Percentiles rank a stretch among this genome's conserved stretches.
These are phyloP conservation scores for Phataginus tricuspis DNA, from an alignment of 2,797 vertebrate species.

Conservation along the genomic window DNA sequence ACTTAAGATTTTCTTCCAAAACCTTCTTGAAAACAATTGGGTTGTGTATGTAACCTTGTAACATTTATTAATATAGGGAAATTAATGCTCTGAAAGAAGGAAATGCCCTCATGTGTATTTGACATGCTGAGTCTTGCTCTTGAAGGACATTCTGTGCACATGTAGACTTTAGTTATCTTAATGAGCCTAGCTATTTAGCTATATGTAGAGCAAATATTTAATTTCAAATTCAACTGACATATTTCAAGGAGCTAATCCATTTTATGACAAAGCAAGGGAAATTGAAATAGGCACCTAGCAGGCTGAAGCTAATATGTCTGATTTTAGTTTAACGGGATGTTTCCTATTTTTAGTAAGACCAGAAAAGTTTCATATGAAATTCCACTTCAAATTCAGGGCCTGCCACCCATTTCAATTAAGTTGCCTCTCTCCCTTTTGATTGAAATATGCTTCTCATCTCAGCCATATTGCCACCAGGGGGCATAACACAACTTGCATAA, in stretches of 20 bases:
- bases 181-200: conserved; percentile 45
- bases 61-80: neutral
- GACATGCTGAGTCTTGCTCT: neutral
- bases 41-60: neutral
- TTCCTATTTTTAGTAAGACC: conserved; percentile 76
- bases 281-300: conserved; percentile 68
- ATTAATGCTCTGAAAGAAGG: neutral
- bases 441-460: conserved; percentile 52
- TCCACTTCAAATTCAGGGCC: conserved; percentile 69
- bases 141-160: neutral
- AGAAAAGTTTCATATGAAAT: conserved; percentile 69
- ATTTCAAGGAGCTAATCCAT: conserved; percentile 72
- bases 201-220: conserved; percentile 69
- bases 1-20: neutral
- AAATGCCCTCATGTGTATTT: neutral
- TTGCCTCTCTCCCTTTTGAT: neutral
- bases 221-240: conserved; percentile 73
- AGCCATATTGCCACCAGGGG: conserved; percentile 67
- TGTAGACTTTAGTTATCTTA: neutral
- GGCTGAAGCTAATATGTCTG: conserved; percentile 63
- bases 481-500: conserved; percentile 55
- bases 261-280: conserved; percentile 72
- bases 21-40: neutral
- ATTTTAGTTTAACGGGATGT: conserved; percentile 47
- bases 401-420: conserved; percentile 67